phyloP scores from a whole-genome alignment of 1,140 invertebrate species.

The Drosophila pruinosa region DNA sequence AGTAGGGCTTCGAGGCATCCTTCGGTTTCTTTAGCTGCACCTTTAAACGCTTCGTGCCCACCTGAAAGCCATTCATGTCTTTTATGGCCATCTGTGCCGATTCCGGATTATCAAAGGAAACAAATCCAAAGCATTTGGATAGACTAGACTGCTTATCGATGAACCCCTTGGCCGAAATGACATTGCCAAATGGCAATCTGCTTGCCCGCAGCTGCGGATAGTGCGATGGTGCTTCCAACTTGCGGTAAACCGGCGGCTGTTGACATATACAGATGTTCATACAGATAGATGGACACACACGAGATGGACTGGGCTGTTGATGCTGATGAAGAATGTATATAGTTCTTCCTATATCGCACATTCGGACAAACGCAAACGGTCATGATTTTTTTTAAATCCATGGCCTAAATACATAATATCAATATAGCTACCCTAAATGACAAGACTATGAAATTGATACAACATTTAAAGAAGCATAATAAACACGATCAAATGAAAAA shows the following conservation, averaged over 20 bases:
- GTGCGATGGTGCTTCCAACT: conserved; percentile 71
- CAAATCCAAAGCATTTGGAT: conserved; percentile 99
- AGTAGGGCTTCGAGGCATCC: conserved; percentile 93
- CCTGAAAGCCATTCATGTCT: conserved; percentile 98
- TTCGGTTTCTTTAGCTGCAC: conserved; percentile 98
- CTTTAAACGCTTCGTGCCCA: conserved; percentile 98
- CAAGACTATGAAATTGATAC: no score
- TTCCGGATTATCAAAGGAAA: conserved; percentile 96
- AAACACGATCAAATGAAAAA: no score
- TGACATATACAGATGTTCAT: no score
- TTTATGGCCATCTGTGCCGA: conserved; percentile 97
- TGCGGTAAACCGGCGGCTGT: conserved; percentile 79
- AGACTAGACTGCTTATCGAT: conserved; percentile 99
- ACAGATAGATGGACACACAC: no score
- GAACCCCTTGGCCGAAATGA: conserved; percentile 99
- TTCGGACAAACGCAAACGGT: no score
- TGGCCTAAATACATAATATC: no score
- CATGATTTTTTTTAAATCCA: no score
- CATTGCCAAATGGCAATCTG: conserved; percentile 97
- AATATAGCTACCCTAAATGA: no score
- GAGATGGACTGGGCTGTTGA: no score
- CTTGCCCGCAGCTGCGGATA: conserved; percentile 88
- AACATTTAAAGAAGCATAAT: no score
- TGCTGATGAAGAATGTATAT: no score
- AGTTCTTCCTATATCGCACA: no score